These are phyloP conservation scores for Meriones unguiculatus DNA, from an alignment of 2,113 vertebrate species.

Conservation along the genomic window DNA sequence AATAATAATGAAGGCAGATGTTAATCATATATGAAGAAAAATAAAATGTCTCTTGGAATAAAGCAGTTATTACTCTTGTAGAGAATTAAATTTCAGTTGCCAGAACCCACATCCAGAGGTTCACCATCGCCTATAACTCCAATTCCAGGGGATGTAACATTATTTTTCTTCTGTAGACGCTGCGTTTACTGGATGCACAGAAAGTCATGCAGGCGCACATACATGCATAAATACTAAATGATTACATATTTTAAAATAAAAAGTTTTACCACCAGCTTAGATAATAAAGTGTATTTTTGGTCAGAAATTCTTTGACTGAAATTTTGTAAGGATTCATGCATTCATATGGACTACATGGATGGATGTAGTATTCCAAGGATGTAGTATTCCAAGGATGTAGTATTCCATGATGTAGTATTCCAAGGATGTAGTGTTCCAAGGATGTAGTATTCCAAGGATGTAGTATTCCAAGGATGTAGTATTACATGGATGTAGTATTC, in stretches of 20 bases:
- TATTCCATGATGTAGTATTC: too few species aligned
- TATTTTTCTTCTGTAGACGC: not conserved
- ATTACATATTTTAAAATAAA: constrained; percentile 9
- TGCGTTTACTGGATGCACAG: not conserved
- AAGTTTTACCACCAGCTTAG: not conserved
- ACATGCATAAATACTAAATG: not conserved
- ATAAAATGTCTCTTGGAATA: not conserved
- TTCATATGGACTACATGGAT: not conserved
- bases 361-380: not conserved
- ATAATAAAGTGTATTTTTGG: not conserved
- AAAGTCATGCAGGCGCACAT: not conserved
- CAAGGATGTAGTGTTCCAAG: not conserved
- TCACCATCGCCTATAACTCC: not conserved
- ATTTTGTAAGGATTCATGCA: not conserved
- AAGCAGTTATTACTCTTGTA: not conserved
- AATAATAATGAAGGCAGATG: not conserved
- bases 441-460: too few species aligned
- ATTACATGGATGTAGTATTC: too few species aligned
- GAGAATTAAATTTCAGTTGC: not conserved
- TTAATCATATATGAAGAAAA: not conserved
- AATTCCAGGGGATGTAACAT: not conserved
- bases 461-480: too few species aligned
- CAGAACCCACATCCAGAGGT: too few species aligned
- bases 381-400: too few species aligned
- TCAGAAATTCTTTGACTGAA: not conserved